Conservation (phyloP, 2,113 vertebrate species). For the Carassius carassius region DNA sequence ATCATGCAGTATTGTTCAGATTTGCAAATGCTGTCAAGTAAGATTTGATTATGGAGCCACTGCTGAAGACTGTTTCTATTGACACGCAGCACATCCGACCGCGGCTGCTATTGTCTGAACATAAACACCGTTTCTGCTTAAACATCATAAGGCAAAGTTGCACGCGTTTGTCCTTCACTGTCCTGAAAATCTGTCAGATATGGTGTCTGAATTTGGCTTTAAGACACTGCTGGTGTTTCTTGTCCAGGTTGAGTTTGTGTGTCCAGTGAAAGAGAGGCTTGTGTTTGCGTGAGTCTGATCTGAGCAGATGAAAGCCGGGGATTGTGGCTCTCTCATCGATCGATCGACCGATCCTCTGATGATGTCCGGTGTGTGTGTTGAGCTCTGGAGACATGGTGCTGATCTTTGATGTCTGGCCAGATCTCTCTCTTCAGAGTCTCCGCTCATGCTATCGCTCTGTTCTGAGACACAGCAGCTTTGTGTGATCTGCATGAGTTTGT, state of each 20-base stretch:
- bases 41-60: not conserved
- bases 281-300: not conserved
- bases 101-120: not conserved
- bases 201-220: not conserved
- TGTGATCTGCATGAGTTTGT: not conserved
- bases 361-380: constrained; percentile 35
- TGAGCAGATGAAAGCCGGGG: not conserved
- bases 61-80: not conserved
- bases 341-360: not conserved
- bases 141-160: not conserved
- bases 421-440: constrained; percentile 16
- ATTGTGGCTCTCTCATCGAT: constrained; percentile 12
- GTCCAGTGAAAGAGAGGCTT: not conserved
- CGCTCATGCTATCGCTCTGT: not conserved
- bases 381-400: not conserved
- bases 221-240: not conserved
- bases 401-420: constrained; percentile 15
- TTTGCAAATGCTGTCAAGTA: constrained; percentile 18
- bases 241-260: not conserved
- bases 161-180: not conserved
- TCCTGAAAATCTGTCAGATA: not conserved
- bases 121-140: not conserved
- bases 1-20: not conserved
- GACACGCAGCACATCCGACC: not conserved
- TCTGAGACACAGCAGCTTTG: not conserved